Conservation (phyloP, 2,888 invertebrate species). For the Dolichomitus sp. region DNA sequence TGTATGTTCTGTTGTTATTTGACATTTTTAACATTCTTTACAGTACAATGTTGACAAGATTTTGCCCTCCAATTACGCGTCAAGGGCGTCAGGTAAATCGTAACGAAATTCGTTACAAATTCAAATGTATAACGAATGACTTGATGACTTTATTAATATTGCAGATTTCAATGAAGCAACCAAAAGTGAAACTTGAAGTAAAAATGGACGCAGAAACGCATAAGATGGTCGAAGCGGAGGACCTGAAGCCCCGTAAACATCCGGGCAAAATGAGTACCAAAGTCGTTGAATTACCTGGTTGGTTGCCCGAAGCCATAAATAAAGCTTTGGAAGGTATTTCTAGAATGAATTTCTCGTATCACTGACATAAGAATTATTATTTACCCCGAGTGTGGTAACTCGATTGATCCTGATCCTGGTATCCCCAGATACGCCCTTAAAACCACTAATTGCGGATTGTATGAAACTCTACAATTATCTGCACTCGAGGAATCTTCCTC, state of each 20-base stretch:
- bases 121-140: neutral
- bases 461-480: conserved; percentile 89
- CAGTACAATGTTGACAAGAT: conserved; percentile 58
- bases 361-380: conserved; percentile 1
- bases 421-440: conserved; percentile 79
- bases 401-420: conserved; percentile 1
- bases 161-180: conserved; percentile 79
- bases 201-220: conserved; percentile 87
- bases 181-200: conserved; percentile 85
- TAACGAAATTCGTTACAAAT: neutral
- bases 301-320: conserved; percentile 88
- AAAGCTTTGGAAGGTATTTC: conserved; percentile 86
- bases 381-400: neutral
- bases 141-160: neutral
- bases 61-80: conserved; percentile 43
- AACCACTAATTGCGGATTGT: conserved; percentile 88
- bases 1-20: no score
- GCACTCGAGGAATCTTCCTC: conserved; percentile 89
- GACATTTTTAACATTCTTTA: conserved; percentile 10
- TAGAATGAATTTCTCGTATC: neutral
- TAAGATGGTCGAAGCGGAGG: conserved; percentile 87
- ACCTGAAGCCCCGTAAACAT: conserved; percentile 90
- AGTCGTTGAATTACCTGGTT: conserved; percentile 88
- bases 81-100: conserved; percentile 47
- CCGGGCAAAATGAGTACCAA: conserved; percentile 90